A percentile compares a stretch with the other conserved stretches of the same genome.
These are phyloP conservation scores for Numida meleagris DNA, from an alignment of 2,113 vertebrate species.

Conservation along the genomic window DNA sequence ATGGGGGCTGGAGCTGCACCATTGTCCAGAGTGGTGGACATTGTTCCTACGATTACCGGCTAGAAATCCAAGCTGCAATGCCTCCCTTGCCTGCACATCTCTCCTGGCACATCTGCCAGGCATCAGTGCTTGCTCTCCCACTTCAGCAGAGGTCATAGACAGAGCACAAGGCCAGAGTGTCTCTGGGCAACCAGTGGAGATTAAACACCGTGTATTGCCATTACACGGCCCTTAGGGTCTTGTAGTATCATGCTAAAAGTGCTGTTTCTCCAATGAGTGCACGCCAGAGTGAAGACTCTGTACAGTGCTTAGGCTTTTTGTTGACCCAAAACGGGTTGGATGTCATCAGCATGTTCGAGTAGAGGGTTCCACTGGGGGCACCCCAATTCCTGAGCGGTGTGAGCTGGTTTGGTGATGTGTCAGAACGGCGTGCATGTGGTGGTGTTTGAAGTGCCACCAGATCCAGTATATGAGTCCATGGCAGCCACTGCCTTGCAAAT, in stretches of 20 bases:
- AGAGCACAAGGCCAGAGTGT: background rate
- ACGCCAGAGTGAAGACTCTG: background rate
- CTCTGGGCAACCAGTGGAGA: background rate
- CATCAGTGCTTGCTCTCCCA: background rate
- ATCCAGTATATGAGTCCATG: background rate
- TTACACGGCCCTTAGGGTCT: accelerated
- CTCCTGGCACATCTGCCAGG: background rate
- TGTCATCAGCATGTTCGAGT: background rate
- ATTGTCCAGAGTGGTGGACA: background rate
- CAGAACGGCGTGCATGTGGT: background rate
- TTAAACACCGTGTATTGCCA: background rate
- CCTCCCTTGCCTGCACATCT: background rate
- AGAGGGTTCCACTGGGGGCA: background rate
- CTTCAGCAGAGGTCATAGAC: background rate
- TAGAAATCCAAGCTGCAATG: background rate
- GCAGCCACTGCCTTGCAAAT: background rate
- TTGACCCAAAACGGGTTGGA: background rate
- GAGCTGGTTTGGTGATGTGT: background rate
- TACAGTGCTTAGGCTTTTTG: background rate
- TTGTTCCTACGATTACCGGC: background rate
- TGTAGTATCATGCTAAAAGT: background rate
- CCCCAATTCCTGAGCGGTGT: background rate
- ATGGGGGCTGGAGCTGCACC: background rate
- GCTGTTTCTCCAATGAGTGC: background rate
- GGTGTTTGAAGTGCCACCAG: background rate